Evolutionary conservation across 2,113 vertebrate species (phyloP), one percentile per base, ranked within the genome.

Genomic region (Brachypteracias leptosomus): DNA sequence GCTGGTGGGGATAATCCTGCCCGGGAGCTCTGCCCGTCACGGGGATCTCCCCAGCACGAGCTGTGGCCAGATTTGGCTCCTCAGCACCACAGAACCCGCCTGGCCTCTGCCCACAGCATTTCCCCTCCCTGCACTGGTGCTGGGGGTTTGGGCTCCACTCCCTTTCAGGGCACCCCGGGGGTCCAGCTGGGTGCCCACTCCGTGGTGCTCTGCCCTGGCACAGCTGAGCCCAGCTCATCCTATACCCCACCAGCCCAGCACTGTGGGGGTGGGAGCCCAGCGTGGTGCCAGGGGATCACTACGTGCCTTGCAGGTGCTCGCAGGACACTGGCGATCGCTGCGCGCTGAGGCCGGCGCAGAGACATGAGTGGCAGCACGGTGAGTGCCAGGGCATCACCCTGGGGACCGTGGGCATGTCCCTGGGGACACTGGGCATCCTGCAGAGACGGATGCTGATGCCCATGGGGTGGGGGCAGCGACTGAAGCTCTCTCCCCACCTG

Each of bases 341-440:
- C 8, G 40, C 19, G 13, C 94, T 95, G 93, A 94, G 94, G 91
- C 85, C 3, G 6, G 49, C 66, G 3, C 54, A 65, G 82, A 98
- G 98, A 97, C 91, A 98, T 98, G 98, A 98, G 96, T 83, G 97
- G 95, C 95, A 97, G 81, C 95, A 73, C 97, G 97, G 98, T 98
- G 97, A 98, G 98, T 94, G 47, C 49, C 3, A 0, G 47, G 17
- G 17, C 58, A n/a, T 63, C 28, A 1, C 74, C 61, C 29, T 3
- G 2, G 26, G 59, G 49, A 11, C 73, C 36, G 10, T 8, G 2
- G 47, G 28, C 14, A 4, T 16, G 29, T 61, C 26, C 33, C 44
- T 31, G 40, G 51, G 68, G 57, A 20, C 57, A 13, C 70, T 1
- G 0, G 29, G 85, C 49, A 47, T n/a, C n/a, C n/a, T n/a, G 49